Conservation (phyloP, 1,140 invertebrate genomes). For the Coenobita brevimanus region DNA sequence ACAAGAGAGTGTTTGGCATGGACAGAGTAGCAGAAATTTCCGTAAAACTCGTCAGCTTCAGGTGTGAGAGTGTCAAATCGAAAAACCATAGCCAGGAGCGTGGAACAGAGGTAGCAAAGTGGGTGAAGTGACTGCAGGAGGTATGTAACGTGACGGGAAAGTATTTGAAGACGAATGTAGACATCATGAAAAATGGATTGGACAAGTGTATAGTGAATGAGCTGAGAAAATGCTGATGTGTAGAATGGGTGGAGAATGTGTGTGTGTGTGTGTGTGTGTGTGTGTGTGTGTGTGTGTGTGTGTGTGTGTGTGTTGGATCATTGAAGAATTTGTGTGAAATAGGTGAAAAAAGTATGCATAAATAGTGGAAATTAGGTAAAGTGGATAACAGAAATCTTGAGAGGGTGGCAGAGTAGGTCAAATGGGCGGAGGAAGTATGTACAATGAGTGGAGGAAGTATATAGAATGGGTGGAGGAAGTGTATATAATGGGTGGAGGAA, state of each 20-base stretch:
- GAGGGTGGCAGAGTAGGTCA: background rate
- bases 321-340: background rate
- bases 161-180: background rate
- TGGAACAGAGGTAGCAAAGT: too few species aligned
- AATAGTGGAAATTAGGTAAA: background rate
- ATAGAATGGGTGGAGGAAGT: background rate
- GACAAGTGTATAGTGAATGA: background rate
- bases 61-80: too few species aligned
- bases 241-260: background rate
- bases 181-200: background rate
- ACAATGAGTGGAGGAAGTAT: background rate
- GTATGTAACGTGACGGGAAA: background rate
- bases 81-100: too few species aligned
- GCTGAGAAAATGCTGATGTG: background rate
- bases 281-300: background rate
- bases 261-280: slow-evolving; percentile 11
- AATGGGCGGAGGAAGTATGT: background rate
- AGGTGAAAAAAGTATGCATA: background rate
- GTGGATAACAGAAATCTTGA: background rate
- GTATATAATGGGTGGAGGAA: background rate
- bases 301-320: too few species aligned
- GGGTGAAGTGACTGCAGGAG: background rate
- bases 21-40: too few species aligned
- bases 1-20: too few species aligned
- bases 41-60: too few species aligned